These are phyloP conservation scores for Himalopsyche japonica DNA, from an alignment of 2,888 invertebrate genomes.

Conservation along the genomic window DNA sequence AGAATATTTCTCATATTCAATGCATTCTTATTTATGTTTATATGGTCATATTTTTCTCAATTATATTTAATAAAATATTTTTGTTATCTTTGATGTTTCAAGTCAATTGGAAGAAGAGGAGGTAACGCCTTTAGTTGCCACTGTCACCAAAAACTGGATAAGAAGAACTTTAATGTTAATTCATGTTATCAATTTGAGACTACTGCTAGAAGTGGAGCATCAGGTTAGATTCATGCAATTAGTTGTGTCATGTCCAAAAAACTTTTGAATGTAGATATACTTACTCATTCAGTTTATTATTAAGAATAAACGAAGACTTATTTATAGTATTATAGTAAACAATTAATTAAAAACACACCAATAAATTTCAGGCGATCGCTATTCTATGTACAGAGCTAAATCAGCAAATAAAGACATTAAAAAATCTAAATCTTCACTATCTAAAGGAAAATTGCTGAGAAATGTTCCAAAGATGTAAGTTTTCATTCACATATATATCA, in stretches of 20 bases:
- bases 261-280: no score
- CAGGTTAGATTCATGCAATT: background rate
- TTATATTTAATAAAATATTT: no score
- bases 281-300: no score
- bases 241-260: no score
- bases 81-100: background rate
- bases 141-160: background rate
- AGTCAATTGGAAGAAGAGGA: background rate
- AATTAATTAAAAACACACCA: background rate
- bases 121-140: background rate
- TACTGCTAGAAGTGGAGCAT: background rate
- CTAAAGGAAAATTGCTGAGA: background rate
- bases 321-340: background rate
- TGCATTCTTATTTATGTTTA: no score
- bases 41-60: no score
- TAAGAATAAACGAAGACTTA: no score
- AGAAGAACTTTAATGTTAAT: background rate
- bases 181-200: background rate
- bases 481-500: background rate
- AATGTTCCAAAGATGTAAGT: slow-evolving; percentile 13
- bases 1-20: no score
- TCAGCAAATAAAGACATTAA: background rate
- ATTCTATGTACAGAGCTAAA: slow-evolving; percentile 25
- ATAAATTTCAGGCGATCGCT: slow-evolving; percentile 16
- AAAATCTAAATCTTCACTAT: background rate